Conservation (phyloP, 1,140 invertebrate species). For the Heliconius eleuchia region DNA sequence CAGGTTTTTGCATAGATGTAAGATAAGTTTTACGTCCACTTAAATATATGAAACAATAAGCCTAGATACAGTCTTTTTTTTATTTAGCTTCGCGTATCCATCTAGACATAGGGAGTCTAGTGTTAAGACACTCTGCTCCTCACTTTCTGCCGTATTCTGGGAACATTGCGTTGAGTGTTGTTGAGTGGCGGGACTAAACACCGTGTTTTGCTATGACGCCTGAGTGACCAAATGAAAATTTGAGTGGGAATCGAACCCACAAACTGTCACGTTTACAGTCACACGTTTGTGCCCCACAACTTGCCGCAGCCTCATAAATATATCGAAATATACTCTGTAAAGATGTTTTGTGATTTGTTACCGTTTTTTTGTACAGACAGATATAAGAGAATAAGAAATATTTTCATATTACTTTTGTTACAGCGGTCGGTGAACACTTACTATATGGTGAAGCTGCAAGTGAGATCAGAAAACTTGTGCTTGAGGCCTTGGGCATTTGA, state of each 20-base stretch:
- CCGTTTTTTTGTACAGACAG: not conserved
- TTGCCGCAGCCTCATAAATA: too few relatives aligned
- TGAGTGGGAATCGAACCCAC: too few relatives aligned
- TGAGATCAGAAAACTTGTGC: slow-evolving; percentile 95
- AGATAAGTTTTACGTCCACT: slow-evolving; percentile 35
- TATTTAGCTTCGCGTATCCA: not conserved
- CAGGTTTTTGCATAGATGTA: slow-evolving; percentile 42
- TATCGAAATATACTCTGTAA: too few relatives aligned
- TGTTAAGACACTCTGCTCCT: too few relatives aligned
- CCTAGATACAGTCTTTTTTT: not conserved
- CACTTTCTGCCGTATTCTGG: too few relatives aligned
- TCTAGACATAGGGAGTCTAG: too few relatives aligned
- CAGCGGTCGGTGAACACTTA: slow-evolving; percentile 94
- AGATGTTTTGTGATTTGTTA: too few relatives aligned
- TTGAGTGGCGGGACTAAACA: too few relatives aligned
- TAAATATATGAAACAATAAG: slow-evolving; percentile 13
- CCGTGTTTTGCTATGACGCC: too few relatives aligned
- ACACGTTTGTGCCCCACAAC: not conserved
- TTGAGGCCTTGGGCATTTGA: slow-evolving; percentile 96
- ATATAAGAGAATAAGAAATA: not conserved
- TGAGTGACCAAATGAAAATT: too few relatives aligned
- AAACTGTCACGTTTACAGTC: too few relatives aligned
- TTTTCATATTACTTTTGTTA: slow-evolving; percentile 21
- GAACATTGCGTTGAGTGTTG: too few relatives aligned
- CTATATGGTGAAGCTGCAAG: slow-evolving; percentile 96